Conservation (phyloP, 2,888 invertebrate species). For the Melipona bicolor region DNA sequence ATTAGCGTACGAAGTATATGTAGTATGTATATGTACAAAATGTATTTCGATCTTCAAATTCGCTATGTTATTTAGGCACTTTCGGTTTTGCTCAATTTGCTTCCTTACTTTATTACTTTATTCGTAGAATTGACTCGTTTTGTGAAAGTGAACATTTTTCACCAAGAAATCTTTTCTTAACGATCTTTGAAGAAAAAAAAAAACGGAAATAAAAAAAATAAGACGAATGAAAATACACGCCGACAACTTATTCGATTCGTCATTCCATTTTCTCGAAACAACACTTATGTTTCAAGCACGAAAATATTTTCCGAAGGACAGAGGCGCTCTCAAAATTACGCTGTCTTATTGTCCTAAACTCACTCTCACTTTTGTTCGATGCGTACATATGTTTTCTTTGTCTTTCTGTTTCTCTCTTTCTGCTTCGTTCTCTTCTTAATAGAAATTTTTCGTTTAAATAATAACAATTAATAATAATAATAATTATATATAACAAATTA, state of each 20-base stretch:
- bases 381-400: conserved; percentile 12
- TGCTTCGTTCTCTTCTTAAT: conserved; percentile 49
- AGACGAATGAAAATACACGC: neutral
- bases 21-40: conserved; percentile 77
- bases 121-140: conserved; percentile 13
- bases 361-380: conserved; percentile 49
- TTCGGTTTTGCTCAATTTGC: conserved; percentile 18
- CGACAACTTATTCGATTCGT: neutral
- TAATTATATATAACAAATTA: conserved; percentile 71
- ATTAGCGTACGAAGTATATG: conserved; percentile 67
- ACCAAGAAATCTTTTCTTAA: neutral
- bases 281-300: conserved; percentile 1
- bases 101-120: conserved; percentile 14
- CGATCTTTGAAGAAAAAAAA: neutral
- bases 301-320: conserved; percentile 22
- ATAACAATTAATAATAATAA: conserved; percentile 80
- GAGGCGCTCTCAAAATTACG: conserved; percentile 40
- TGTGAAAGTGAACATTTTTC: conserved; percentile 19
- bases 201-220: neutral
- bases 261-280: neutral
- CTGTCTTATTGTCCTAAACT: conserved; percentile 47
- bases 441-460: conserved; percentile 54
- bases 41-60: conserved; percentile 78
- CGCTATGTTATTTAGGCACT: conserved; percentile 77
- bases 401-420: conserved; percentile 20